Base-by-base conservation (phyloP, 1,140 invertebrate species). In the Neomicropteryx cornuta region DNA sequence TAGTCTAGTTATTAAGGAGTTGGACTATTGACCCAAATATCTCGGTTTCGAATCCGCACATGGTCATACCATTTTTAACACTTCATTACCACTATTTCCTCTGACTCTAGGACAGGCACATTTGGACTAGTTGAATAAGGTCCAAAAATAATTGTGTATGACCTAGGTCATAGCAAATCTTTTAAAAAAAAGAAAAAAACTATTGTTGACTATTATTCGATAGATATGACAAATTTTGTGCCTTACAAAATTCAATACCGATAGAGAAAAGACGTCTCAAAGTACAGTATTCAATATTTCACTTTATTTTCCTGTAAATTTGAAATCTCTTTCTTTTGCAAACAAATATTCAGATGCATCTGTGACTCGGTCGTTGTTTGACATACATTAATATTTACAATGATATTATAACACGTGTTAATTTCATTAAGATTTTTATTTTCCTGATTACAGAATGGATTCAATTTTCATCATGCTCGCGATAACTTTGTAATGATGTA, bases 401-500 rank as follows among this genome's bases (percentile, higher is more conserved):
- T 31, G 39, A 34, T 18, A 34, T n/a, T 23, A 33, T 36, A 44
- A 48, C 39, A 19, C 18, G 34, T 31, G 33, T 38, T 48, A 43
- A 21, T 4, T 38, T 33, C 22, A 28, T 19, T 20, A 17, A 18
- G 4, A 37, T 33, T 46, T 27, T 2, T 31, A 24, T 20, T 41
- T 42, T 34, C 11, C 42, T 46, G 38, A 21, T 67, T 66, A 22
- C 51, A 86, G 75, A 71, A 81, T 52, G 85, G 83, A 14, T 93
- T 94, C 54, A 77, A 79, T 38, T 93, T 83, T 53, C 89, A 95
- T 63, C 87, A 93, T 70, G 83, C 87, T 0, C 76, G 80, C 45
- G 68, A 79, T 17, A 74, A 80, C 13, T 82, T 77, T 60, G 79
- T 89, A 1, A 81, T 80, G 62, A 71, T 94, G 66, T 83, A 79